A percentile compares a stretch with the other conserved stretches of the same genome.
Conservation (phyloP, 2,888 invertebrate genomes). For the Fragum sueziense region DNA sequence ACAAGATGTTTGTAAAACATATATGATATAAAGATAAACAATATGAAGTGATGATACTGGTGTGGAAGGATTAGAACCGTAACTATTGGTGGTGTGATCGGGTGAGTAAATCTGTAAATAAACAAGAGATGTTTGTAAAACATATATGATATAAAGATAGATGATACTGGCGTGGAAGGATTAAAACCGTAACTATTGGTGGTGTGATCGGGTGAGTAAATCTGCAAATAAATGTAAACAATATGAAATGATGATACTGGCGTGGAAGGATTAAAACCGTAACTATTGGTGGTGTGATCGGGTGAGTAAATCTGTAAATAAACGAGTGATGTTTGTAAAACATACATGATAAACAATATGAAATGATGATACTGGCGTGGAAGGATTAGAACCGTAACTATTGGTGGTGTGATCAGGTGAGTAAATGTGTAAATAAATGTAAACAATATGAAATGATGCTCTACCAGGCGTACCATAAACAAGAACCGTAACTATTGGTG, state of each 20-base stretch:
- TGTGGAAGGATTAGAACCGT: conserved; percentile 60
- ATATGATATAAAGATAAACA: no score
- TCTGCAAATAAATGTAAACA: conserved; percentile 71
- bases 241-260: conserved; percentile 95
- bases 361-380: conserved; percentile 96
- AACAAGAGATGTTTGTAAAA: no score
- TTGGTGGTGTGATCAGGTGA: conserved; percentile 81
- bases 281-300: conserved; percentile 78
- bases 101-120: conserved; percentile 81
- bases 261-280: conserved; percentile 93
- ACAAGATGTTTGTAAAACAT: no score
- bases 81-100: conserved; percentile 81
- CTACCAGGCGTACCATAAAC: conserved; percentile 94
- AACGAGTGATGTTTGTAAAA: no score
- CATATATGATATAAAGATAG: no score
- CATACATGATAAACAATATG: no score
- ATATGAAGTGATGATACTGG: no score
- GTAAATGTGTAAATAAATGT: conserved; percentile 83
- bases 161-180: conserved; percentile 96
- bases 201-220: conserved; percentile 82
- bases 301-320: conserved; percentile 81
- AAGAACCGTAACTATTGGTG: conserved; percentile 77
- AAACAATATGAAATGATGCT: conserved; percentile 91
- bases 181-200: conserved; percentile 87
- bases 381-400: conserved; percentile 81